Percentiles rank a stretch among this genome's conserved stretches.
phyloP scores from a whole-genome alignment of 2,888 invertebrate species.

The Callyntrura sp. region DNA sequence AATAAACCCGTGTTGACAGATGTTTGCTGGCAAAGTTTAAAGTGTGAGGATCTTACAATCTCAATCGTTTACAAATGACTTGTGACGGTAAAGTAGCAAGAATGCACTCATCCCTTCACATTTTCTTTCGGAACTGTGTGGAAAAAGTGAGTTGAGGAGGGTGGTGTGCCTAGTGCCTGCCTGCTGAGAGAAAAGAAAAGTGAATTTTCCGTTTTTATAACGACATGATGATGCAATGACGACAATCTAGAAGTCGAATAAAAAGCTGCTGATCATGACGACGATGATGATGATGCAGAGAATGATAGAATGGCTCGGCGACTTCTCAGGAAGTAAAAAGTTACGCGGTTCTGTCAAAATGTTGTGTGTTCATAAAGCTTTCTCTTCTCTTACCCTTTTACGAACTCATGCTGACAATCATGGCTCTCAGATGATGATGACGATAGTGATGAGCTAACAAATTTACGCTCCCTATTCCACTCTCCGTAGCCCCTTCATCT shows the following conservation, averaged over 20 bases:
- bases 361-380: not conserved
- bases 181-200: not conserved
- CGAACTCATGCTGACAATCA: conserved; percentile 37
- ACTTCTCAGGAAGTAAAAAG: not conserved
- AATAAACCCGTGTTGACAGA: conserved; percentile 27
- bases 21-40: conserved; percentile 9
- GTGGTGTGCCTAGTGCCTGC: not conserved
- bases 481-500: not conserved
- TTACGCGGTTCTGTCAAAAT: not conserved
- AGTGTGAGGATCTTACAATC: conserved; percentile 5
- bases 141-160: not conserved
- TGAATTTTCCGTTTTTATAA: not conserved
- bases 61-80: conserved; percentile 17
- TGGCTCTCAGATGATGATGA: too few species aligned
- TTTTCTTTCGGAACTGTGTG: not conserved
- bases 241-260: not conserved
- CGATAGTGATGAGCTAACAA: conserved; percentile 29
- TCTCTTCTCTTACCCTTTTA: not conserved
- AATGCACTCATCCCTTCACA: conserved; percentile 17
- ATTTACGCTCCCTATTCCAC: not conserved
- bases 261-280: too few species aligned
- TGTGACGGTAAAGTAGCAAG: not conserved
- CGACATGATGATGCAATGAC: not conserved
- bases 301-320: conserved; percentile 7
- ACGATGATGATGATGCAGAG: not conserved